phyloP scores from a whole-genome alignment of 2,888 invertebrate genomes.

The Pammene aurita region DNA sequence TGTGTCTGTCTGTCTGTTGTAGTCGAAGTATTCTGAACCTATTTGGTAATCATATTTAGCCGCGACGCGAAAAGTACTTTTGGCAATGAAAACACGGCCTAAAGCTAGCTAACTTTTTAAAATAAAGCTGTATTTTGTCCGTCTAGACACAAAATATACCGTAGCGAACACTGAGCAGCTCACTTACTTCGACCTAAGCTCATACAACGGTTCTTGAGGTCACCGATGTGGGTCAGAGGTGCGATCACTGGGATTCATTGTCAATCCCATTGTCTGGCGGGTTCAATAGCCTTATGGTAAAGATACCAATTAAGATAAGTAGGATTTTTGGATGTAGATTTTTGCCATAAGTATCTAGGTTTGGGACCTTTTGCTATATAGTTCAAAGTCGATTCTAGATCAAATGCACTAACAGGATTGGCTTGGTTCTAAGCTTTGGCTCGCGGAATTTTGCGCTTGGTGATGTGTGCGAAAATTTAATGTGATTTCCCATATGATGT shows the following conservation, averaged over 20 bases:
- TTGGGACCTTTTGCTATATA: background rate
- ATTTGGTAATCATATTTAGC: no score
- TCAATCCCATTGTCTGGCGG: constrained; percentile 28
- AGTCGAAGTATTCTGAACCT: no score
- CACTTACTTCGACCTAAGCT: constrained; percentile 12
- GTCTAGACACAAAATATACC: constrained; percentile 16
- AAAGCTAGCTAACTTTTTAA: background rate
- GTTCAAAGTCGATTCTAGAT: background rate
- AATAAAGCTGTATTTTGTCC: background rate
- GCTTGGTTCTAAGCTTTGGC: no score
- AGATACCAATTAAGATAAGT: constrained; percentile 30
- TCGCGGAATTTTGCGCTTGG: no score
- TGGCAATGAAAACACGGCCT: no score
- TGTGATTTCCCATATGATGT: no score
- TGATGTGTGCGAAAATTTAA: no score
- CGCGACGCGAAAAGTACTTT: no score
- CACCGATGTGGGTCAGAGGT: constrained; percentile 39
- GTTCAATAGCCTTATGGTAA: constrained; percentile 32
- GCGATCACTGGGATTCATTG: constrained; percentile 27
- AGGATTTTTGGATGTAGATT: constrained; percentile 1
- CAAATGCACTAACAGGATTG: no score
- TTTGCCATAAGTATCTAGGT: background rate
- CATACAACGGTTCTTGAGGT: constrained; percentile 33
- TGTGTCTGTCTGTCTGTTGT: no score
- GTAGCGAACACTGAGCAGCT: constrained; percentile 1